Conservation (phyloP, 2,113 vertebrate genomes). For the Raja brachyura region DNA sequence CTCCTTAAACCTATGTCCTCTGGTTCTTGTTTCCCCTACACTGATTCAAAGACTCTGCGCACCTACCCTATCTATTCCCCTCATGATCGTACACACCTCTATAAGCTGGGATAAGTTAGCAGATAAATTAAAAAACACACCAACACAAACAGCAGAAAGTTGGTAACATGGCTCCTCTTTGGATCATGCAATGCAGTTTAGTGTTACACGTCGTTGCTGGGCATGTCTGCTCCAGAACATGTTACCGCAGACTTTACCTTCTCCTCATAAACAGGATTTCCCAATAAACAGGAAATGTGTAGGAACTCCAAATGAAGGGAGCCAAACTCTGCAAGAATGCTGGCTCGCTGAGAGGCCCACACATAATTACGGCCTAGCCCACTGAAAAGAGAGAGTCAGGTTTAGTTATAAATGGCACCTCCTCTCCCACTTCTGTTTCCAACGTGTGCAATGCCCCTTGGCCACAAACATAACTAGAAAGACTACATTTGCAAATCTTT, state of each 20-base stretch:
- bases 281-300: constrained; percentile 32
- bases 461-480: not conserved
- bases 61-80: no score
- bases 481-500: not conserved
- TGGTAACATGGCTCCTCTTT: constrained; percentile 10
- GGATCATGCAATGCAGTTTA: constrained; percentile 37
- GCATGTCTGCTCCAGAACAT: constrained; percentile 22
- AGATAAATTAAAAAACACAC: not conserved
- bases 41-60: no score
- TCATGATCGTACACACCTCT: no score
- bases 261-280: constrained; percentile 35
- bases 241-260: constrained; percentile 17
- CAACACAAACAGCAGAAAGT: constrained; percentile 12
- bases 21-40: no score
- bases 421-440: not conserved
- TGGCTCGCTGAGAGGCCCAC: constrained; percentile 34
- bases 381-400: constrained; percentile 31
- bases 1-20: no score
- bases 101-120: not conserved
- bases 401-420: constrained; percentile 9
- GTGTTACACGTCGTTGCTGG: constrained; percentile 11
- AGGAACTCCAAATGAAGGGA: constrained; percentile 40
- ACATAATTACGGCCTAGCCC: constrained; percentile 37
- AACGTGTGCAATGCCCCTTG: not conserved
- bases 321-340: constrained; percentile 40